Percentiles rank a stretch among this genome's conserved stretches.
These are phyloP conservation scores for Halocynthia roretzi DNA, from an alignment of 23 tunicate species.

Conservation along the genomic window DNA sequence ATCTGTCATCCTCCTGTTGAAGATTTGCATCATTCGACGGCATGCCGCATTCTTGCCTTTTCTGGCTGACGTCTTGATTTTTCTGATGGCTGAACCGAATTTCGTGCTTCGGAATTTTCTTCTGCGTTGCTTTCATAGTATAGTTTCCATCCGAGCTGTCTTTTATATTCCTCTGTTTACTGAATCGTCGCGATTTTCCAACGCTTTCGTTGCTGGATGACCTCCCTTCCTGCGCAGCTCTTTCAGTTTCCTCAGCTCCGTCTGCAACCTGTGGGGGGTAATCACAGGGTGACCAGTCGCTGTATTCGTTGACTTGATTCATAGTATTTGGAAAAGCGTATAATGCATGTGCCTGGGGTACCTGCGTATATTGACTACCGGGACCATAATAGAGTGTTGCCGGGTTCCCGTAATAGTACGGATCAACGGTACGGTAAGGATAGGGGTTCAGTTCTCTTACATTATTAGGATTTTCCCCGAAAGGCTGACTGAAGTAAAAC, in stretches of 20 bases:
- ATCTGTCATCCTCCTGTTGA: neutral
- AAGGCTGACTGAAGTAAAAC: neutral
- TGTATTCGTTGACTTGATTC: neutral
- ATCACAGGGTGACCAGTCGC: slow-evolving; percentile 20
- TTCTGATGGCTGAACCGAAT: slow-evolving; percentile 74
- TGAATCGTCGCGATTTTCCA: slow-evolving; percentile 57
- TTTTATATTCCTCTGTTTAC: slow-evolving; percentile 41
- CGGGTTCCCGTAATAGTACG: neutral
- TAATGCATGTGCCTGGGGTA: neutral
- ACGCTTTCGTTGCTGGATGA: slow-evolving; percentile 7
- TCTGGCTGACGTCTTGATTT: neutral
- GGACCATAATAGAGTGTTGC: neutral
- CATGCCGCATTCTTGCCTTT: neutral
- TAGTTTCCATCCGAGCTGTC: slow-evolving; percentile 36
- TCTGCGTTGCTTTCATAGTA: slow-evolving; percentile 8
- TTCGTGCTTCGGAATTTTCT: slow-evolving; percentile 13
- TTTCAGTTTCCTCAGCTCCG: neutral
- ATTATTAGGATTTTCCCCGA: slow-evolving; percentile 1
- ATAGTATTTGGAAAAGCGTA: neutral
- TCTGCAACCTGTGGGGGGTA: neutral
- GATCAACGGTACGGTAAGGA: neutral
- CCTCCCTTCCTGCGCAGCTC: neutral
- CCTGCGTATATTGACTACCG: slow-evolving; percentile 13
- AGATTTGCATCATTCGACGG: neutral
- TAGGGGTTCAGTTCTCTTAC: neutral